Base-by-base conservation (phyloP, 2,797 vertebrate species). In the Phataginus tricuspis region DNA sequence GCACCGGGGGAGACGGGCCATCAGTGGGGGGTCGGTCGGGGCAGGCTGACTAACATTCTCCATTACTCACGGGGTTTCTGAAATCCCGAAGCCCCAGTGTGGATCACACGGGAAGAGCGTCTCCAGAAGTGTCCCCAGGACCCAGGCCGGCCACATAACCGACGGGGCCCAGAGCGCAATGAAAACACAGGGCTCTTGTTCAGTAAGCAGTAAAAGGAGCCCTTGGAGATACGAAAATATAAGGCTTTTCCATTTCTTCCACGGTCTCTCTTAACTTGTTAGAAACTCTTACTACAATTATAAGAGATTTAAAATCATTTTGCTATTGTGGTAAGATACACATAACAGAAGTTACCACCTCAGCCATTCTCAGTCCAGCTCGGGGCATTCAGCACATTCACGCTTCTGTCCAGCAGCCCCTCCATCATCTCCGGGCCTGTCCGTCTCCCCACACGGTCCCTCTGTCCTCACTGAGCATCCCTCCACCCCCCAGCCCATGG, bases 361-460 rank as follows among this genome's bases (percentile, higher is more conserved):
- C 14, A 31, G 49, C 37, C 68, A 2, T 0, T 8, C n/a, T 31
- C 34, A 3, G 4, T n/a, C 8, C 49, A 15, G 18, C 25, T n/a
- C 13, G 74, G 5, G 37, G 19, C 59, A 21, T 16, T 0, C 0
- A 49, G 77, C 39, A 25, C 23, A 19, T 29, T 16, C 6, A 29
- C 0, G 1, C 3, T 3, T 16, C 7, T 1, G 5, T 7, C 29
- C 18, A 1, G 0, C 53, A 1, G 3, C 11, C 18, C 9, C 42
- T 34, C 59, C 11, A 0, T 23, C 86, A 8, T 23, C 13, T 64
- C 59, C 49, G 59, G 69, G 37, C 15, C 10, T 7, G 66, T 19
- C 45, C 69, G 0, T 37, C 66, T 64, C 21, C 49, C 59, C 21
- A 42, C 29, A 18, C 8, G 2, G 23, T 87, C 9, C 59, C 45